Conservation (phyloP, 2,888 invertebrate genomes). For the Molanna angustata region DNA sequence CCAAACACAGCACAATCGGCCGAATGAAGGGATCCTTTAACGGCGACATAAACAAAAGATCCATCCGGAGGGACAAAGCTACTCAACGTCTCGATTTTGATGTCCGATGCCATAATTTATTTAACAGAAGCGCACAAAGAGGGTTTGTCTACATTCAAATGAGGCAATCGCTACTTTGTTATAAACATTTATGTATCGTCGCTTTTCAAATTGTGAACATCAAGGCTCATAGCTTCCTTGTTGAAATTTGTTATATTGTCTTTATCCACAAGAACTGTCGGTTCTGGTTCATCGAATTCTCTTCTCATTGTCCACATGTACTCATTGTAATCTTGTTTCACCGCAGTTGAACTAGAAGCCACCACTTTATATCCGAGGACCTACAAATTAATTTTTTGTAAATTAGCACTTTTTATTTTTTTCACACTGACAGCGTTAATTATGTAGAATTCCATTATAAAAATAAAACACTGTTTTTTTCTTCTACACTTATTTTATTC, state of each 20-base stretch:
- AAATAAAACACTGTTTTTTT: too few species aligned
- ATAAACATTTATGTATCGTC: constrained; percentile 43
- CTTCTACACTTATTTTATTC: too few species aligned
- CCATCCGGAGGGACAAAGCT: constrained; percentile 45
- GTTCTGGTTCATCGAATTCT: constrained; percentile 82
- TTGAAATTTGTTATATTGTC: constrained; percentile 62
- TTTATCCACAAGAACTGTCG: constrained; percentile 59
- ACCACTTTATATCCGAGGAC: constrained; percentile 86
- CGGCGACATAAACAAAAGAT: constrained; percentile 69
- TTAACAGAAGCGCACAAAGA: too few species aligned
- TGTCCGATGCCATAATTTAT: constrained; percentile 30
- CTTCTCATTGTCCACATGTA: constrained; percentile 94
- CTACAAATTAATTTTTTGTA: constrained; percentile 42
- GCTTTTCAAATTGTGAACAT: constrained; percentile 48
- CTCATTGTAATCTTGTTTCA: constrained; percentile 85
- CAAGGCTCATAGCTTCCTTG: constrained; percentile 55
- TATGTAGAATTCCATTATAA: too few species aligned
- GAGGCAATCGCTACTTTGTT: background rate
- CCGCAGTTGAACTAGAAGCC: constrained; percentile 80
- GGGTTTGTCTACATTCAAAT: too few species aligned
- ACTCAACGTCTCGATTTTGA: constrained; percentile 35
- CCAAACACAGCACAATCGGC: constrained; percentile 75
- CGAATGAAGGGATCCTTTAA: constrained; percentile 77
- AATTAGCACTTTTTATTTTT: too few species aligned
- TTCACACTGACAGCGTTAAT: too few species aligned